Evolutionary conservation across 2,113 vertebrate species (phyloP).

Genomic region (Numida meleagris): DNA sequence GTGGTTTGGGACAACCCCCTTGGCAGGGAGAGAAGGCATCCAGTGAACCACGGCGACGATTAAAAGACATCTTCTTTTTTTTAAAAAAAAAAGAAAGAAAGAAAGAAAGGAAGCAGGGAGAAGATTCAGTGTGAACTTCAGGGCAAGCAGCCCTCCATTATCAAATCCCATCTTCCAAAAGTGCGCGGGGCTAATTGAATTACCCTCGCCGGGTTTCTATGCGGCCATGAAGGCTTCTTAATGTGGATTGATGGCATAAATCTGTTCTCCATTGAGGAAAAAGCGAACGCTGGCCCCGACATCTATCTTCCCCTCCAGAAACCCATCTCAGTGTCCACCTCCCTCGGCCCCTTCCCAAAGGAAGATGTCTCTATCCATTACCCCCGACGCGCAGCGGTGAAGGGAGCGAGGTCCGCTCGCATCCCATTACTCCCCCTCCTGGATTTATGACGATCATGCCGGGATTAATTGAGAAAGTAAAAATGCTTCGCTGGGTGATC

Average conservation of each 20-base stretch:
- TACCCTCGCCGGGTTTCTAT: not conserved
- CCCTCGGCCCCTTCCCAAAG: constrained; percentile 3
- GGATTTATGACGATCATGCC: constrained; percentile 66
- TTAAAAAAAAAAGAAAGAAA: not conserved
- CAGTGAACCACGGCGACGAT: not conserved
- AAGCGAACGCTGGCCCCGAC: not conserved
- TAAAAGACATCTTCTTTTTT: not conserved
- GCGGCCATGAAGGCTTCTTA: constrained; percentile 10
- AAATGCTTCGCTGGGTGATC: constrained; percentile 65
- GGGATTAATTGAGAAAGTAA: constrained; percentile 72
- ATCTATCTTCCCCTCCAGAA: constrained; percentile 32
- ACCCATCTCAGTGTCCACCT: not conserved
- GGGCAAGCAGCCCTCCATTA: not conserved
- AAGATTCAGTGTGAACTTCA: not conserved
- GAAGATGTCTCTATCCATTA: constrained; percentile 53
- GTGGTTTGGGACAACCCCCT: not conserved
- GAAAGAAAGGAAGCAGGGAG: not conserved
- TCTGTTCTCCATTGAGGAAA: not conserved
- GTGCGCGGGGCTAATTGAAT: constrained; percentile 6
- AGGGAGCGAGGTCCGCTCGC: constrained; percentile 27
- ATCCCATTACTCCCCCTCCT: constrained; percentile 50
- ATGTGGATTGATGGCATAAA: constrained; percentile 45
- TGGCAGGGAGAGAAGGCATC: not conserved
- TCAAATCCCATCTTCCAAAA: constrained; percentile 11
- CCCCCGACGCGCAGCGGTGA: not conserved